A percentile compares a stretch with the other conserved stretches of the same genome.
These are phyloP conservation scores for Neria commutata DNA, from an alignment of 2,888 invertebrate genomes.

Conservation along the genomic window DNA sequence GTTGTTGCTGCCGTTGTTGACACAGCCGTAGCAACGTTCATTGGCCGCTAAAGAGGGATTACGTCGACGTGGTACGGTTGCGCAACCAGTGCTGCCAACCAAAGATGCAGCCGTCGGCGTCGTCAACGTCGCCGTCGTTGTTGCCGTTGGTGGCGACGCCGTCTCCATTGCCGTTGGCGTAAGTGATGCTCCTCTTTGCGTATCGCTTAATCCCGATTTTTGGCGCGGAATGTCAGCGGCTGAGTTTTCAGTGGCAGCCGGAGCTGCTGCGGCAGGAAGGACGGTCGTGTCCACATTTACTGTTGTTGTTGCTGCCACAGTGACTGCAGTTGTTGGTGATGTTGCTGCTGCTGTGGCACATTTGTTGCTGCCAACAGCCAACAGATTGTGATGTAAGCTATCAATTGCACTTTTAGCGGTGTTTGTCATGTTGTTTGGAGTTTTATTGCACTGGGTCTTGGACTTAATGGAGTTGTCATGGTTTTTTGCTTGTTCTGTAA, in stretches of 20 bases:
- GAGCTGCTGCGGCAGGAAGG: conserved; percentile 19
- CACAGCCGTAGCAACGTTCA: conserved; percentile 17
- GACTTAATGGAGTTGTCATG: conserved; percentile 41
- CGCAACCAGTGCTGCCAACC: conserved; percentile 52
- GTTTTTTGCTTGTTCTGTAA: conserved; percentile 37
- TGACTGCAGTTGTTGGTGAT: conserved; percentile 35
- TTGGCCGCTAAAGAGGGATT: conserved; percentile 34
- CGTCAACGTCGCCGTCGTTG: conserved; percentile 15
- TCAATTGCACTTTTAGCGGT: conserved; percentile 51
- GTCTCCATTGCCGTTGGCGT: conserved; percentile 25
- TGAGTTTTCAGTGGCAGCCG: background rate
- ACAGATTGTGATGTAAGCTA: conserved; percentile 34
- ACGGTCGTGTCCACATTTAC: conserved; percentile 11
- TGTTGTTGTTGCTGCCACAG: conserved; percentile 20
- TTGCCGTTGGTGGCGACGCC: background rate
- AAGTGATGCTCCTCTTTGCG: conserved; percentile 19
- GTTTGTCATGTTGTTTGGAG: conserved; percentile 52
- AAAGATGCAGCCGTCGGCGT: conserved; percentile 38
- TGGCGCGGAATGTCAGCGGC: conserved; percentile 47
- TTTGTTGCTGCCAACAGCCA: background rate
- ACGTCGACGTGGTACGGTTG: conserved; percentile 54
- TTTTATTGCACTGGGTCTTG: conserved; percentile 52
- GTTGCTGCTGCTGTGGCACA: conserved; percentile 14
- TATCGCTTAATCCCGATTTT: conserved; percentile 52
- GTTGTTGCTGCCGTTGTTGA: conserved; percentile 36